A percentile compares a stretch with the other conserved stretches of the same genome.
These are phyloP conservation scores for Procambarus virginalis DNA, from an alignment of 1,140 invertebrate genomes.

Conservation along the genomic window DNA sequence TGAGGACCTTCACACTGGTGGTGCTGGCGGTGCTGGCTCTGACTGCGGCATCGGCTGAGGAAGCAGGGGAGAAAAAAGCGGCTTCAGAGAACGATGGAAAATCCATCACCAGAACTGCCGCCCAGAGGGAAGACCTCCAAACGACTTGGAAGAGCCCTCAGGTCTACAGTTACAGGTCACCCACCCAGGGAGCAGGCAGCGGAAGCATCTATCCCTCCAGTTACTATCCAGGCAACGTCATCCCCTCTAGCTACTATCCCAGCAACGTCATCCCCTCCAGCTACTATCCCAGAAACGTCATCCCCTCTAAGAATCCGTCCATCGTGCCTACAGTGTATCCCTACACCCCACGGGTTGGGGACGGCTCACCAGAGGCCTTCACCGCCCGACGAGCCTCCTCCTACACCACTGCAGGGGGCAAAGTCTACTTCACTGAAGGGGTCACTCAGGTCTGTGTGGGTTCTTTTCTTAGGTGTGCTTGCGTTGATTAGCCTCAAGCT, in stretches of 20 bases:
- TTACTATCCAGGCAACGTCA: conserved; percentile 8
- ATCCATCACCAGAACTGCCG: too few relatives aligned
- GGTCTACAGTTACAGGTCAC: neutral
- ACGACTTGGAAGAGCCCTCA: neutral
- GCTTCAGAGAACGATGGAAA: too few relatives aligned
- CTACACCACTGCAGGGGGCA: conserved; percentile 19
- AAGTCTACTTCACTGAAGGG: conserved; percentile 26
- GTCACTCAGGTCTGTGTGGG: conserved; percentile 36
- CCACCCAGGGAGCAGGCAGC: neutral
- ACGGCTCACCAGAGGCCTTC: conserved; percentile 4
- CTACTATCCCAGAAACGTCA: conserved; percentile 15
- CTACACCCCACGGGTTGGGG: neutral
- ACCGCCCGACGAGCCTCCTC: conserved; percentile 43
- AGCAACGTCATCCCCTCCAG: neutral
- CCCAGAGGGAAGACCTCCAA: too few relatives aligned
- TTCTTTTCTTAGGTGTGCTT: neutral
- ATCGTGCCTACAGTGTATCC: conserved; percentile 15
- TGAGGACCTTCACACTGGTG: too few relatives aligned
- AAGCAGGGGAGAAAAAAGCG: too few relatives aligned
- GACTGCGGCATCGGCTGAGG: too few relatives aligned
- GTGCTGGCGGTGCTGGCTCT: too few relatives aligned
- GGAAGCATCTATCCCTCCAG: neutral
- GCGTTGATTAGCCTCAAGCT: too few relatives aligned
- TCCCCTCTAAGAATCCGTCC: conserved; percentile 21
- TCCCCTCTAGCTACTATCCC: neutral